These are phyloP conservation scores for Campoletis raptor DNA, from an alignment of 2,888 invertebrate genomes.

Conservation along the genomic window DNA sequence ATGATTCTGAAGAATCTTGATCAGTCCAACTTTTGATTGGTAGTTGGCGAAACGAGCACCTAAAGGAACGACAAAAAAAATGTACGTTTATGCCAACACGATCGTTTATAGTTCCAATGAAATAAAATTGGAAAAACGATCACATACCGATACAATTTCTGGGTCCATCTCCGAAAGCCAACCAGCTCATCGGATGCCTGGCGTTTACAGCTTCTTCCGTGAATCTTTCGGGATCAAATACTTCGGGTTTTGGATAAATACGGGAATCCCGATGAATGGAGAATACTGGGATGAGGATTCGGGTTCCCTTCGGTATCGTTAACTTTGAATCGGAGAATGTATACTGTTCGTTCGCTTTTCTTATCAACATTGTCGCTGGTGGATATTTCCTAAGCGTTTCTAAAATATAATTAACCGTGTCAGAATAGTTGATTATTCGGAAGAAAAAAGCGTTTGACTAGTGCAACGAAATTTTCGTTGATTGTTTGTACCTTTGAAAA, in stretches of 20 bases:
- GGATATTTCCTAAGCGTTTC: constrained; percentile 85
- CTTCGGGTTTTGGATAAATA: constrained; percentile 74
- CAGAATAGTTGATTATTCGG: background rate
- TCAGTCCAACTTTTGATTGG: constrained; percentile 83
- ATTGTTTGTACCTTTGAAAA: constrained; percentile 75
- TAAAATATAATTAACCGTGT: constrained; percentile 62
- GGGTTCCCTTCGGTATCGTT: constrained; percentile 61
- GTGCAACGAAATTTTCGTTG: background rate
- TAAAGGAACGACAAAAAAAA: constrained; percentile 57
- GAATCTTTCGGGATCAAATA: constrained; percentile 79
- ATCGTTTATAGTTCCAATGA: background rate
- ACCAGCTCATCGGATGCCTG: constrained; percentile 75
- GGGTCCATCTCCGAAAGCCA: constrained; percentile 81
- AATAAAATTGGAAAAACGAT: constrained; percentile 9
- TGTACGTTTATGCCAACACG: background rate
- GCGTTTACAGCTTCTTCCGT: constrained; percentile 70
- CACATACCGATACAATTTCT: constrained; percentile 81
- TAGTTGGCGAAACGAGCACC: constrained; percentile 78
- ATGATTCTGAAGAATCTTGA: constrained; percentile 80
- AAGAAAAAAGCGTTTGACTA: background rate
- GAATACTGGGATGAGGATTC: constrained; percentile 65
- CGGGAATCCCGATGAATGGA: constrained; percentile 68
- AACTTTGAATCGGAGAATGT: constrained; percentile 67
- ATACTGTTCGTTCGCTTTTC: constrained; percentile 77
- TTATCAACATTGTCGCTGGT: constrained; percentile 78